Evolutionary conservation across 2,113 vertebrate species (phyloP).

Genomic region (Aix galericulata): DNA sequence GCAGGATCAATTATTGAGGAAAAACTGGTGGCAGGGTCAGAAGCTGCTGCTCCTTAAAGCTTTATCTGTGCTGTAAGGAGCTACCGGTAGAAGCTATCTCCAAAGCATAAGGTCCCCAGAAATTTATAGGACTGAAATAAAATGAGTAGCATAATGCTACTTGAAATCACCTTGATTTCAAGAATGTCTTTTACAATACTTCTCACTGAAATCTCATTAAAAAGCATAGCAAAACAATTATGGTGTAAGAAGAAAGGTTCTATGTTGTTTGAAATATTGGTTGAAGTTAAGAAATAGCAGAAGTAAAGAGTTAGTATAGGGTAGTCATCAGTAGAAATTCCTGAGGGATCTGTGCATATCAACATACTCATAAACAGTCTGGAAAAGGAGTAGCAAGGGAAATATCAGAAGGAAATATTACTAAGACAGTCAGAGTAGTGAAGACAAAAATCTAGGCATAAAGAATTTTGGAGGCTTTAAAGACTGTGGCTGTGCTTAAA

Average conservation of each 20-base stretch:
- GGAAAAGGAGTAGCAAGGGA: neutral
- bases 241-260: neutral
- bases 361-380: neutral
- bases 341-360: neutral
- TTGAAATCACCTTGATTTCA: neutral
- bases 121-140: neutral
- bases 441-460: neutral
- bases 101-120: neutral
- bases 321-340: neutral
- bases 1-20: constrained; percentile 39
- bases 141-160: neutral
- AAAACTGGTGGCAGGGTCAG: constrained; percentile 1
- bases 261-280: neutral
- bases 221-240: neutral
- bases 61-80: neutral
- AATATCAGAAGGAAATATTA: neutral
- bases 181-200: neutral
- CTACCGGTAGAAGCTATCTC: neutral
- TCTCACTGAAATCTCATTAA: neutral
- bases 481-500: neutral
- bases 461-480: neutral
- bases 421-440: neutral
- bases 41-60: neutral
- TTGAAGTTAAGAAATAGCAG: neutral
- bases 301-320: neutral